These are phyloP conservation scores for Abscondita cerata DNA, from an alignment of 2,888 invertebrate species.

Conservation along the genomic window DNA sequence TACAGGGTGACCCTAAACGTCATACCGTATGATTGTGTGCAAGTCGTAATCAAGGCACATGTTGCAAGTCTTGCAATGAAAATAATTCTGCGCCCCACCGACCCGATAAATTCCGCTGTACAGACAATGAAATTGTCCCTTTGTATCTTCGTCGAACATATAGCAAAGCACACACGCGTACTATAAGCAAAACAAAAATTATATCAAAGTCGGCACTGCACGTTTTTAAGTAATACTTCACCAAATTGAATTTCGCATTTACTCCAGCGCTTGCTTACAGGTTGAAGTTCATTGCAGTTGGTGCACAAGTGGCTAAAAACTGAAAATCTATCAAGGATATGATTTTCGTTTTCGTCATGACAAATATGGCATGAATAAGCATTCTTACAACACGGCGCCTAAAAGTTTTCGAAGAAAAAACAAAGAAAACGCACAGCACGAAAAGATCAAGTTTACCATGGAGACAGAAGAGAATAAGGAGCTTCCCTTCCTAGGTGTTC, in stretches of 20 bases:
- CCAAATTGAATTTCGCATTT: background rate
- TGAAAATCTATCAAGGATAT: background rate
- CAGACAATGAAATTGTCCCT: constrained; percentile 11
- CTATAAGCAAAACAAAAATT: background rate
- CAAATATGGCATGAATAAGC: constrained; percentile 11
- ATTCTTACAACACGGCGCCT: constrained; percentile 11
- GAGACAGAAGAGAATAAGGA: too few relatives aligned
- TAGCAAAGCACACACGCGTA: constrained; percentile 4
- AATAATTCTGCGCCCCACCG: constrained; percentile 3
- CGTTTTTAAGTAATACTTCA: too few relatives aligned
- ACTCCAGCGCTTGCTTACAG: background rate
- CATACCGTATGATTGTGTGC: constrained; percentile 2
- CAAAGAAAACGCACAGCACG: too few relatives aligned
- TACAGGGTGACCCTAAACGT: background rate
- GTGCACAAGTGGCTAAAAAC: background rate
- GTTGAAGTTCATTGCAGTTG: background rate
- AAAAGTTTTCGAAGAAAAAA: too few relatives aligned
- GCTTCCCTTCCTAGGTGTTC: too few relatives aligned
- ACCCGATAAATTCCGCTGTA: constrained; percentile 9
- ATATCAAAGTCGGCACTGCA: background rate
- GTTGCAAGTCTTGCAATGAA: constrained; percentile 13
- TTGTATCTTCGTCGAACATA: constrained; percentile 7
- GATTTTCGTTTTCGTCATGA: constrained; percentile 1
- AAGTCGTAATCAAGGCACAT: background rate
- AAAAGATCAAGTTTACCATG: too few relatives aligned